These are phyloP conservation scores for Dolichallabes microphthalmus DNA, from an alignment of 2,113 vertebrate species.

Conservation along the genomic window DNA sequence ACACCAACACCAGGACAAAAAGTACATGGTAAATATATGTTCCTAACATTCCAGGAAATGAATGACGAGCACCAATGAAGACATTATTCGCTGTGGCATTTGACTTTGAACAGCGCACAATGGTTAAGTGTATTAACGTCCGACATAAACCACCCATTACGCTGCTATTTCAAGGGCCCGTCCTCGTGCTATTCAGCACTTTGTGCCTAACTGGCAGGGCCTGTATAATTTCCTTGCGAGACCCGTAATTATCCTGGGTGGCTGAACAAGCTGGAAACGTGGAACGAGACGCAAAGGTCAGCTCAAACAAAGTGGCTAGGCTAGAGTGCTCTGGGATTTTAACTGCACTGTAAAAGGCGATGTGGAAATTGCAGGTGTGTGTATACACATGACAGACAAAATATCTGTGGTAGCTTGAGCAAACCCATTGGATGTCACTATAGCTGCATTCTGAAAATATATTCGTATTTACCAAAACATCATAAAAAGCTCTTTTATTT, in stretches of 20 bases:
- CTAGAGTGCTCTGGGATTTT: constrained; percentile 12
- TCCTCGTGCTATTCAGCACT: constrained; percentile 72
- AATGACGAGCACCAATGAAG: constrained; percentile 30
- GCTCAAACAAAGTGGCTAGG: constrained; percentile 50
- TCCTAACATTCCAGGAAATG: constrained; percentile 10
- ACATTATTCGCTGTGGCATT: constrained; percentile 23
- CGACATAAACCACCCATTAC: constrained; percentile 63
- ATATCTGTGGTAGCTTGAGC: not conserved
- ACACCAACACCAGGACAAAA: constrained; percentile 1
- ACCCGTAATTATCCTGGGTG: constrained; percentile 73
- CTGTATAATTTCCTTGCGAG: constrained; percentile 72
- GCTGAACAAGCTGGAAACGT: constrained; percentile 69
- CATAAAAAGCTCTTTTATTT: not conserved
- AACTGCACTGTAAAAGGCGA: constrained; percentile 5
- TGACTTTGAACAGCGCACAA: constrained; percentile 28
- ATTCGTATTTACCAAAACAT: too few species aligned
- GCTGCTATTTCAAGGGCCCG: constrained; percentile 67
- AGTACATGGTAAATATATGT: constrained; percentile 31
- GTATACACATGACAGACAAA: not conserved
- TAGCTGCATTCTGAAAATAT: too few species aligned
- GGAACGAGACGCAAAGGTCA: constrained; percentile 66
- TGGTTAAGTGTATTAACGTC: constrained; percentile 41
- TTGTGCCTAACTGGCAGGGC: constrained; percentile 64
- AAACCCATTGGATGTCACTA: not conserved
- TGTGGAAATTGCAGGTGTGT: constrained; percentile 18